Base-by-base conservation (phyloP, 2,888 invertebrate genomes). In the Tanypteryx hageni region DNA sequence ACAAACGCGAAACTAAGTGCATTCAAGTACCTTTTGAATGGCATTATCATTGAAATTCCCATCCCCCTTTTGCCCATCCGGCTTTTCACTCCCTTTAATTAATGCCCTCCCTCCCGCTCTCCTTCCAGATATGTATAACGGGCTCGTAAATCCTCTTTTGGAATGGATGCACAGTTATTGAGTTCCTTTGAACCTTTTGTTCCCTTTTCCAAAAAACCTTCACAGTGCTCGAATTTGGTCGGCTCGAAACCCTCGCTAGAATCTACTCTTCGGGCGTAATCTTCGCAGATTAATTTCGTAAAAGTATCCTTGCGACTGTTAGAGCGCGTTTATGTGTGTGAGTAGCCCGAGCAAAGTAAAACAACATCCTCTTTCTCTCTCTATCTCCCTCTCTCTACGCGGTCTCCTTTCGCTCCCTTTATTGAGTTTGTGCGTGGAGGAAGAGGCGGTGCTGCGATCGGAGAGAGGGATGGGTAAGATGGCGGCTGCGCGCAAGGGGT, bases 221-320 rank as follows among this genome's bases (percentile, higher is more conserved):
- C 3, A 44, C 44, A 44, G 44, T n/a, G 22, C 22, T 22, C 76
- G 11, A 27, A 27, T n/a, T 76, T 76, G 22, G 27, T 76, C 76
- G 9, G 76, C 27, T 76, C 27, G 22, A 27, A 76, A 27, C 13
- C 9, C 27, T 13, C 8, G 22, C 27, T 27, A 76, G 68, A 68
- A 68, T 9, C 22, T 27, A 22, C 76, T 76, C 76, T 22, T 22
- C 22, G 27, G 27, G 76, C 18, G 76, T 76, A 76, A 76, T 76
- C 76, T 76, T 76, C 76, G 76, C 76, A 27, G 76, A 76, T 76
- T 76, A 76, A 76, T 76, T 76, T 76, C 22, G 22, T 3, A 27
- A 76, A 76, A 27, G 76, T 27, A 76, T 76, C 76, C 13, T 76
- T 27, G 22, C 76, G 76, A 76, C 76, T 44, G 44, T 44, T 44